phyloP scores from a whole-genome alignment of 2,797 vertebrate genomes.

The Macroramphosus scolopax region DNA sequence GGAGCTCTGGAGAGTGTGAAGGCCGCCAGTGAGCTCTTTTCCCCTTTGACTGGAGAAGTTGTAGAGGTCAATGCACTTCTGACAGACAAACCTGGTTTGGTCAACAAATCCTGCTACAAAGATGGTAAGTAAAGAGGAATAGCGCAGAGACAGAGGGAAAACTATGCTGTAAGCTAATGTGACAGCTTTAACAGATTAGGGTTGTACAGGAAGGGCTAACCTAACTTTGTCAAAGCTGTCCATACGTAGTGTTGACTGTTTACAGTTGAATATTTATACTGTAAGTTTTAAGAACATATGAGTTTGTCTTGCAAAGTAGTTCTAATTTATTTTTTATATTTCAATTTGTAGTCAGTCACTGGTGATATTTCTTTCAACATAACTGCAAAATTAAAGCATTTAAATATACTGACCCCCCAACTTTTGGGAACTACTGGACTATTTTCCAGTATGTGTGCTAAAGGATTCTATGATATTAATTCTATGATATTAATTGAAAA shows the following conservation, averaged over 20 bases:
- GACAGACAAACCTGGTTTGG: slow-evolving; percentile 89
- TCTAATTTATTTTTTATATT: no score
- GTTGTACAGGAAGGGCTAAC: not conserved
- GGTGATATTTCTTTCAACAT: no score
- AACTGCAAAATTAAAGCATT: no score
- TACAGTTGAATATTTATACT: not conserved
- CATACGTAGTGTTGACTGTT: not conserved
- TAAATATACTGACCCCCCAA: no score
- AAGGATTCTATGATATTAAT: no score
- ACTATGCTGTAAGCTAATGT: not conserved
- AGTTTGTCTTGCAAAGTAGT: not conserved
- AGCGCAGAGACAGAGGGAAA: no score
- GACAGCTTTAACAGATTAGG: not conserved
- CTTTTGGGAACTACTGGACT: no score
- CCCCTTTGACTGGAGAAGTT: slow-evolving; percentile 92
- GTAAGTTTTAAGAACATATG: not conserved
- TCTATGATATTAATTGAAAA: no score
- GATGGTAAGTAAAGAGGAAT: slow-evolving; percentile 83
- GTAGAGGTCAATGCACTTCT: slow-evolving; percentile 87
- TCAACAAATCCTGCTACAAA: slow-evolving; percentile 96
- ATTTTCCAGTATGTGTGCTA: no score
- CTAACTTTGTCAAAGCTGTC: not conserved
- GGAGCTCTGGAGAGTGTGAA: slow-evolving; percentile 97
- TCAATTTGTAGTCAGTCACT: no score
- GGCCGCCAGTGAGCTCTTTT: slow-evolving; percentile 96